A percentile compares a stretch with the other conserved stretches of the same genome.
Conservation (phyloP, 2,888 invertebrate species). For the Trissolcus brochymenae region DNA sequence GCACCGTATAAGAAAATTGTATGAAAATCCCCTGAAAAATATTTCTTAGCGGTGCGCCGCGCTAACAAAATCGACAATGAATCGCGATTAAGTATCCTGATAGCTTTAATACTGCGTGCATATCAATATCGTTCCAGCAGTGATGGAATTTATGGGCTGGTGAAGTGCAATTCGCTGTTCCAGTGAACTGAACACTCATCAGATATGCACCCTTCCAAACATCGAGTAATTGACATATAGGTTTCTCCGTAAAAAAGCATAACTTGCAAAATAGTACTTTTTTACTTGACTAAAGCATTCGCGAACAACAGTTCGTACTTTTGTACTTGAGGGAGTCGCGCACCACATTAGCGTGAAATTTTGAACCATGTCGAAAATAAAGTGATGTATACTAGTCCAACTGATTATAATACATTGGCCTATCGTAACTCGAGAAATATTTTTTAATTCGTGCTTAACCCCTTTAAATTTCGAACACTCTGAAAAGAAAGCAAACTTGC, state of each 20-base stretch:
- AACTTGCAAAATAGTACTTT: slow-evolving; percentile 30
- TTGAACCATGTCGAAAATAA: slow-evolving; percentile 37
- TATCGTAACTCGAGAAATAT: not conserved
- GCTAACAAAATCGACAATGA: slow-evolving; percentile 46
- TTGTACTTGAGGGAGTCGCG: slow-evolving; percentile 40
- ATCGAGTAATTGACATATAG: slow-evolving; percentile 66
- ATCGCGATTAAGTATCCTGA: slow-evolving; percentile 54
- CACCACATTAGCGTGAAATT: slow-evolving; percentile 24
- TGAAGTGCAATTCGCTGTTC: slow-evolving; percentile 73
- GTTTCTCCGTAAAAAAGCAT: slow-evolving; percentile 28
- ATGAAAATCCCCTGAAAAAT: slow-evolving; percentile 32
- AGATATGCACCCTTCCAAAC: slow-evolving; percentile 66
- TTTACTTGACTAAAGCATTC: slow-evolving; percentile 36
- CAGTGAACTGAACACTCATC: slow-evolving; percentile 67
- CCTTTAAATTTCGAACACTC: too few relatives aligned
- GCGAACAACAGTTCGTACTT: slow-evolving; percentile 52
- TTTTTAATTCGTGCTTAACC: not conserved
- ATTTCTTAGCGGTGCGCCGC: slow-evolving; percentile 7
- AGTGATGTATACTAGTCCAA: slow-evolving; percentile 39
- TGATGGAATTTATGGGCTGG: slow-evolving; percentile 67
- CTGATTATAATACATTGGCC: slow-evolving; percentile 50
- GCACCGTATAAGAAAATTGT: slow-evolving; percentile 18
- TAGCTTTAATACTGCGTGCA: slow-evolving; percentile 56
- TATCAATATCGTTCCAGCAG: slow-evolving; percentile 56
- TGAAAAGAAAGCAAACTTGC: too few relatives aligned